Conservation (phyloP, 2,888 invertebrate species). For the Conistra vaccinii region DNA sequence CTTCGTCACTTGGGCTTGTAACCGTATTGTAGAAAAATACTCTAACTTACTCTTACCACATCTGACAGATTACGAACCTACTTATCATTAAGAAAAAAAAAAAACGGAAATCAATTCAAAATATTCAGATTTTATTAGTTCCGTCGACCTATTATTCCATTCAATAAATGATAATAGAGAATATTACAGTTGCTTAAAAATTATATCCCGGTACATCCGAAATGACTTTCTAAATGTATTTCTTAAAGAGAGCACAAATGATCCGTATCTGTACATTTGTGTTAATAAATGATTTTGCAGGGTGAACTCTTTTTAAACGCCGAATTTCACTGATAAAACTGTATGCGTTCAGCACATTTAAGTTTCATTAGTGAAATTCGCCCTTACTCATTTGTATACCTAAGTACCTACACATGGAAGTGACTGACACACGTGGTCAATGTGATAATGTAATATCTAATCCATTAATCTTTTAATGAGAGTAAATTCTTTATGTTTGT, state of each 20-base stretch:
- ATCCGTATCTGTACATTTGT: too few species aligned
- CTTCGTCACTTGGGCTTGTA: too few species aligned
- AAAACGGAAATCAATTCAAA: too few species aligned
- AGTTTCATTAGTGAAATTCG: not conserved
- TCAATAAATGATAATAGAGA: not conserved
- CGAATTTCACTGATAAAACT: not conserved
- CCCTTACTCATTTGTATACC: not conserved
- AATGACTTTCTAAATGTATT: not conserved
- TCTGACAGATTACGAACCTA: too few species aligned
- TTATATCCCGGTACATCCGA: not conserved
- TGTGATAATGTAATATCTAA: not conserved
- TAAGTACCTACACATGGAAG: not conserved
- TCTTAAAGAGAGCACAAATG: not conserved
- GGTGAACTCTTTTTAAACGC: not conserved
- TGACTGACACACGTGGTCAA: not conserved
- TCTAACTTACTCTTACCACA: too few species aligned
- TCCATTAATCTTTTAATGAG: conserved; percentile 10
- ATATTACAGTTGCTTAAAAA: not conserved
- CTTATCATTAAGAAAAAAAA: too few species aligned
- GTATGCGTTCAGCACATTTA: too few species aligned
- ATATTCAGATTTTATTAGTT: not conserved
- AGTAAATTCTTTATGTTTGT: conserved; percentile 4
- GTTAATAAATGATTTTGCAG: not conserved
- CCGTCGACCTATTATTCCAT: not conserved
- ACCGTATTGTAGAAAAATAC: too few species aligned